Evolutionary conservation across 2,113 vertebrate species (phyloP).

Genomic region (Macrotis lagotis): DNA sequence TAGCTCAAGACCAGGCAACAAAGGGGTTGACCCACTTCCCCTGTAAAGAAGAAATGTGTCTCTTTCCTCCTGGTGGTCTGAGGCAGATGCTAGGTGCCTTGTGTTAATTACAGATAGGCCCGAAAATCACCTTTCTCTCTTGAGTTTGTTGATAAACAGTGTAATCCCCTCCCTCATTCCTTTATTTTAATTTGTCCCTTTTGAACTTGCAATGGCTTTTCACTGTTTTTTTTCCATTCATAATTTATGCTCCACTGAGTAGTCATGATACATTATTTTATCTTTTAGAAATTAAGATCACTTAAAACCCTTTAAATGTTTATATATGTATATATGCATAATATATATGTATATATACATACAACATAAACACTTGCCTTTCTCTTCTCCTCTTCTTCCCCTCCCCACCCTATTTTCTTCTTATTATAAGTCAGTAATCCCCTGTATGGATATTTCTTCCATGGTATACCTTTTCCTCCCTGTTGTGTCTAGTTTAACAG

Average conservation of each 20-base stretch:
- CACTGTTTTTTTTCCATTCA: not conserved
- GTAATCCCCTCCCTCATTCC: not conserved
- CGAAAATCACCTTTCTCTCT: not conserved
- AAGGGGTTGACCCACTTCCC: not conserved
- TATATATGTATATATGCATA: too few relatives aligned
- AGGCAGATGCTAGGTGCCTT: not conserved
- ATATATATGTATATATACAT: too few relatives aligned
- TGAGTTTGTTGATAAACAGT: not conserved
- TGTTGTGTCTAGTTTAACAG: not conserved
- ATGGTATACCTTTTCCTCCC: not conserved
- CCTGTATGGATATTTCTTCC: not conserved
- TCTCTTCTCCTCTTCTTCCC: not conserved
- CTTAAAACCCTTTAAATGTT: not conserved
- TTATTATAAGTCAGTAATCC: not conserved
- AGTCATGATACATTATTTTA: not conserved
- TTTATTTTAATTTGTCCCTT: not conserved
- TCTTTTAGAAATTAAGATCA: not conserved
- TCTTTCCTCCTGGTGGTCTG: not conserved
- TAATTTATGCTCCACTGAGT: not conserved
- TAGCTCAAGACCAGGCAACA: not conserved
- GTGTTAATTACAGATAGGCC: not conserved
- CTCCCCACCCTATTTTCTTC: not conserved
- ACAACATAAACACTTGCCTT: too few relatives aligned
- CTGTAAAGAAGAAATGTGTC: not conserved
- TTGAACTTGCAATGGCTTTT: not conserved